Evolutionary conservation across 92 coral and sea anemone genomes (phyloP).

Genomic region (Siderastrea siderea): DNA sequence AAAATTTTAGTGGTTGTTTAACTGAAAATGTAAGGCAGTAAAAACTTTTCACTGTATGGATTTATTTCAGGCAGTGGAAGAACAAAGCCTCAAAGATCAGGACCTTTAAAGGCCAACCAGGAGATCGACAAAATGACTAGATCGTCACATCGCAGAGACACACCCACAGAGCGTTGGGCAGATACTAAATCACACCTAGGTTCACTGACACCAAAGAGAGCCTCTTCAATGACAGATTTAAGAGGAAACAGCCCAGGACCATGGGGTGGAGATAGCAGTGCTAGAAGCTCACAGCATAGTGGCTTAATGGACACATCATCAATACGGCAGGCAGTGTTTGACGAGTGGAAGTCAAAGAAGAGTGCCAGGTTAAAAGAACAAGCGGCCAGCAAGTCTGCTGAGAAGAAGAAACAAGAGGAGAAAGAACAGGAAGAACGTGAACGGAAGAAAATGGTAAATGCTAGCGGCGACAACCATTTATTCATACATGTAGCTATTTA

Average conservation of each 20-base stretch:
- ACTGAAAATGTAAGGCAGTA: neutral
- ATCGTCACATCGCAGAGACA: conserved; percentile 77
- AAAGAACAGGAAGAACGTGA: conserved; percentile 73
- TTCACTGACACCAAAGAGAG: conserved; percentile 68
- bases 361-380: conserved; percentile 76
- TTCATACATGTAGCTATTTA: neutral
- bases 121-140: conserved; percentile 78
- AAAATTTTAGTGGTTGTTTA: neutral
- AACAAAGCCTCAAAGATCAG: conserved; percentile 63
- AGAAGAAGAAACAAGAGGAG: conserved; percentile 81
- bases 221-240: conserved; percentile 80
- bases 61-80: conserved; percentile 16
- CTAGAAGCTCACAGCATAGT: conserved; percentile 55
- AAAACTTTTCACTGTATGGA: no score
- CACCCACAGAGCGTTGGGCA: conserved; percentile 18
- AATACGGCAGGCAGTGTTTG: conserved; percentile 88
- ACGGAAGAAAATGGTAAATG: conserved; percentile 62
- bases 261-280: conserved; percentile 56
- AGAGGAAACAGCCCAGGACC: conserved; percentile 65
- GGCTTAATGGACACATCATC: conserved; percentile 74
- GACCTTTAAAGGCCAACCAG: conserved; percentile 81
- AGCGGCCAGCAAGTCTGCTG: conserved; percentile 70
- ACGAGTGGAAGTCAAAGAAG: conserved; percentile 85
- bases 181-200: conserved; percentile 28
- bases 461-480: neutral